These are phyloP conservation scores for Scytalopus superciliaris DNA, from an alignment of 2,113 vertebrate species.

Conservation along the genomic window DNA sequence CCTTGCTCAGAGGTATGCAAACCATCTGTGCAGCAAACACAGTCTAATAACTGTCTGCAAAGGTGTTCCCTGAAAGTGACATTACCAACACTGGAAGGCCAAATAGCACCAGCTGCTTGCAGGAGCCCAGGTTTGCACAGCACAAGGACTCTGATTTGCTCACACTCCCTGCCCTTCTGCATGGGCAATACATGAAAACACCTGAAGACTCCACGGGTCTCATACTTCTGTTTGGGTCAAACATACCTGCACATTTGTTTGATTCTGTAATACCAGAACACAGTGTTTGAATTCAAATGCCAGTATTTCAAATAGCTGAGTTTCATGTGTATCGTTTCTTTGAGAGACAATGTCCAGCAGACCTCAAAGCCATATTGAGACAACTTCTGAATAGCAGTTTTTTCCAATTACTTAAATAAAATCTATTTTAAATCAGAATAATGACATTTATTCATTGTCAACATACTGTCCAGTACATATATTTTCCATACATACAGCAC, in stretches of 20 bases:
- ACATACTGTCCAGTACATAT: neutral
- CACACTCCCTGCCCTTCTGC: rapidly evolving
- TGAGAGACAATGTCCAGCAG: neutral
- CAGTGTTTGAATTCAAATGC: neutral
- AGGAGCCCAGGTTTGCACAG: neutral
- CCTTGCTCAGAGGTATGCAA: neutral
- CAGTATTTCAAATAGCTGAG: neutral
- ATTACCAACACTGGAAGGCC: neutral
- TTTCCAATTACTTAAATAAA: neutral
- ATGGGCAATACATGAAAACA: neutral
- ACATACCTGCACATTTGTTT: neutral
- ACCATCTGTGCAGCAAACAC: slow-evolving; percentile 3
- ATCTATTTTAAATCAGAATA: neutral
- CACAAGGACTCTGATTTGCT: neutral
- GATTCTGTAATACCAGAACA: neutral
- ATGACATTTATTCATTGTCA: neutral
- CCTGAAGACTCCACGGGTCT: neutral
- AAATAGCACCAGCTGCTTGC: neutral
- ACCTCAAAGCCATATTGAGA: neutral
- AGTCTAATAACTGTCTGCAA: neutral
- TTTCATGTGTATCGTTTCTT: neutral
- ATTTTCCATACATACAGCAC: neutral
- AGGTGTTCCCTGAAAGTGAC: neutral
- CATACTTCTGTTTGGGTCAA: neutral
- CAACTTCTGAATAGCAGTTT: neutral